These are phyloP conservation scores for Meda fulgida DNA, from an alignment of 2,797 vertebrate genomes.

Conservation along the genomic window DNA sequence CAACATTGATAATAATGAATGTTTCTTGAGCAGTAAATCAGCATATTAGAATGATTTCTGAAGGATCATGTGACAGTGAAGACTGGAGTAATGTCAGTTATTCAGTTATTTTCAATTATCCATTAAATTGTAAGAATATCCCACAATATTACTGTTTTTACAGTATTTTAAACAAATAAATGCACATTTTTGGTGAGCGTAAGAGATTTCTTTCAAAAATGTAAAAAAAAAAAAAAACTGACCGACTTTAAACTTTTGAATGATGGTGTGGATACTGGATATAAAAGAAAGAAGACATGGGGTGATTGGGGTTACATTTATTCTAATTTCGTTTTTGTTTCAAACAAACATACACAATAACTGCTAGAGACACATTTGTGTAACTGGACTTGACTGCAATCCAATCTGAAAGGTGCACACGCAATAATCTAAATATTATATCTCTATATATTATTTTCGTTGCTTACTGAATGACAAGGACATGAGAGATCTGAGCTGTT, in stretches of 20 bases:
- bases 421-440: neutral
- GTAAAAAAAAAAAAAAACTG: neutral
- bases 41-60: neutral
- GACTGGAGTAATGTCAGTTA: neutral
- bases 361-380: neutral
- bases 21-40: neutral
- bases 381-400: neutral
- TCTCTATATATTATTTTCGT: neutral
- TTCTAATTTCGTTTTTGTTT: neutral
- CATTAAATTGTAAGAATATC: neutral
- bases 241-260: neutral
- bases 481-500: neutral
- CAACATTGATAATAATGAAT: neutral
- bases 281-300: neutral
- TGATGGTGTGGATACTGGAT: neutral
- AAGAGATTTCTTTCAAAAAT: neutral
- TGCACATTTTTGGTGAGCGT: neutral
- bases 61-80: neutral
- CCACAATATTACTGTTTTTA: neutral
- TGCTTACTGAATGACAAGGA: slow-evolving; percentile 19
- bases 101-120: too few relatives aligned
- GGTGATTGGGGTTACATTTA: too few relatives aligned
- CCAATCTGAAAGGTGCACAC: slow-evolving; percentile 8
- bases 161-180: neutral
- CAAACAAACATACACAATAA: neutral